Percentiles rank a stretch among this genome's conserved stretches.
These are phyloP conservation scores for Babyrousa celebensis DNA, from an alignment of 2,797 vertebrate genomes.

Conservation along the genomic window DNA sequence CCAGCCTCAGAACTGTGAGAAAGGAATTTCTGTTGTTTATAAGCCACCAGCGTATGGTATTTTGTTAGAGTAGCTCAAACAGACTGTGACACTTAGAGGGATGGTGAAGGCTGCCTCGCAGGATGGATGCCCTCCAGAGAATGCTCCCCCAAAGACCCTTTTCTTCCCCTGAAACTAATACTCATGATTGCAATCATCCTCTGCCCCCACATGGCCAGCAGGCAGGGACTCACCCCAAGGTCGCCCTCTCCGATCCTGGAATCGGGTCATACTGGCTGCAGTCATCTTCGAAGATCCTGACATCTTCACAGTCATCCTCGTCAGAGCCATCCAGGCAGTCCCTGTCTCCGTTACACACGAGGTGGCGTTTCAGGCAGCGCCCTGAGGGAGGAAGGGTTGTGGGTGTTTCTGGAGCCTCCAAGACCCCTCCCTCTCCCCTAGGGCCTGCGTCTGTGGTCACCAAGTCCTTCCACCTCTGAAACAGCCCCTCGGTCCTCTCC, in stretches of 20 bases:
- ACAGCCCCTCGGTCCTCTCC: background rate
- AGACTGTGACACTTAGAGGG: background rate
- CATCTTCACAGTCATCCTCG: slow-evolving; percentile 92
- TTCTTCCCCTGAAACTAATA: background rate
- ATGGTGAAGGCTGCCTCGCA: background rate
- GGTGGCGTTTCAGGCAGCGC: slow-evolving; percentile 94
- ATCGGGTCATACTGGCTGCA: slow-evolving; percentile 92
- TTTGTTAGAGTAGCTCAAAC: background rate
- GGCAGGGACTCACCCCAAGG: slow-evolving; percentile 92
- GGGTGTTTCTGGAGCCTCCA: background rate
- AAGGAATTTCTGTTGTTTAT: background rate
- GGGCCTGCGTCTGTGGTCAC: background rate
- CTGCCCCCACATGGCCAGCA: background rate
- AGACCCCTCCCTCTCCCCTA: background rate
- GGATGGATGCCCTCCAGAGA: background rate
- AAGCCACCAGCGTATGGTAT: background rate
- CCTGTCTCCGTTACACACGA: slow-evolving; percentile 94
- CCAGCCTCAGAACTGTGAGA: background rate
- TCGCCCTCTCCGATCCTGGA: slow-evolving; percentile 93
- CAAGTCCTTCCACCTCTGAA: background rate
- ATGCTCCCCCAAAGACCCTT: background rate
- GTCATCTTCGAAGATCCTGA: slow-evolving; percentile 86
- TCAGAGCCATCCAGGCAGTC: slow-evolving; percentile 95
- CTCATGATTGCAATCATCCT: background rate
- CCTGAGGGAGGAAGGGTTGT: slow-evolving; percentile 89